Evolutionary conservation across 2,888 invertebrate species (phyloP), one percentile per base, ranked within the genome.

Genomic region (Clostera curtula): DNA sequence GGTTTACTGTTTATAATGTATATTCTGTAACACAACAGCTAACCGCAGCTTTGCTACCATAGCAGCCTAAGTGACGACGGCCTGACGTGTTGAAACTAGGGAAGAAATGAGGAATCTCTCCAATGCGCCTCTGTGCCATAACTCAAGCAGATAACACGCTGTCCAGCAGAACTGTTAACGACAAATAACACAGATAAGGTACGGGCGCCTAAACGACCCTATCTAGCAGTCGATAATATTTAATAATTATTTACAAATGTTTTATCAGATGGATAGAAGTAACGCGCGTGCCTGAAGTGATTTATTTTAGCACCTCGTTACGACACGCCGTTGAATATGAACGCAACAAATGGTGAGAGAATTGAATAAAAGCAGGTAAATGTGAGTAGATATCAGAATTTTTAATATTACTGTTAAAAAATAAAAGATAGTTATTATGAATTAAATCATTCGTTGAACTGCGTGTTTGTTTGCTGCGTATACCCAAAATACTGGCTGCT

Each of bases 211-310:
- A 79, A 80, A 79, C 67, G 75, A 70, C 62, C 70, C 65, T 76
- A 79, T 79, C 77, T 69, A 58, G 56, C 64, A 53, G 67, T 63
- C 59, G 75, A 79, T 77, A 72, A 75, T 77, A 79, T 79, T 80
- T 79, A 71, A 79, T 80, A 80, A 80, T 79, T 76, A 82, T 80
- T 76, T 73, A 76, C 71, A 69, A 68, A 60, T 60, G 64, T 66
- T n/a, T 68, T 77, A 82, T 80, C 82, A 66, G 80, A 82, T 79
- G 66, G 56, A 62, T 56, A 51, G 55, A 59, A n/a, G n/a, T n/a
- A n/a, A 54, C 69, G 64, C 71, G 74, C 70, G 71, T 67, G 58
- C 46, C 48, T 45, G 45, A 39, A 49, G 40, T 59, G 57, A 68
- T 70, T 70, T 69, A 64, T 64, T 56, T 39, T 51, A 46, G 57